Percentiles rank a stretch among this genome's conserved stretches.
These are phyloP conservation scores for Aselliscus stoliczkanus DNA, from an alignment of 2,797 vertebrate genomes.

Conservation along the genomic window DNA sequence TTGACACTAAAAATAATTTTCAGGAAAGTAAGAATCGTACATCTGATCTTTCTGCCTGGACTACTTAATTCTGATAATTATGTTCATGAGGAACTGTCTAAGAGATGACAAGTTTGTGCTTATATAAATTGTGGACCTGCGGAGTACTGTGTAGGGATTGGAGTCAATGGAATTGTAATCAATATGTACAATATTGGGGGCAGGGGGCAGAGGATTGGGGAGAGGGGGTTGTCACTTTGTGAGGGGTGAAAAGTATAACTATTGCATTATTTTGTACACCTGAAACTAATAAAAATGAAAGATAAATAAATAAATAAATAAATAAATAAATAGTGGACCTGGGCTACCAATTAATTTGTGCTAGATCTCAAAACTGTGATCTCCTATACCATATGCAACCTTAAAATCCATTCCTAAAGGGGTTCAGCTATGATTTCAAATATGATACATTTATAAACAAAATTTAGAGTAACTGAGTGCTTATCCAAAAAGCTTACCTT, in stretches of 20 bases:
- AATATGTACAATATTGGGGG: too few species aligned
- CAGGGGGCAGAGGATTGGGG: too few species aligned
- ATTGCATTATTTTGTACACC: too few species aligned
- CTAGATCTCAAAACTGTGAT: constrained; percentile 96
- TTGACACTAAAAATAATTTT: constrained; percentile 82
- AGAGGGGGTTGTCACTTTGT: too few species aligned
- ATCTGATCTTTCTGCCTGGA: constrained; percentile 90
- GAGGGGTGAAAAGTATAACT: too few species aligned
- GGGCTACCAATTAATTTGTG: constrained; percentile 90
- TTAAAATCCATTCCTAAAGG: constrained; percentile 83
- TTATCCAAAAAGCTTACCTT: constrained; percentile 57
- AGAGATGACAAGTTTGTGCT: constrained; percentile 95
- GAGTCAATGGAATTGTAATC: too few species aligned
- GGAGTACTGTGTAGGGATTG: too few species aligned
- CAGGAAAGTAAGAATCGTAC: constrained; percentile 86
- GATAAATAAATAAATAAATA: too few species aligned
- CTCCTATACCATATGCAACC: constrained; percentile 94
- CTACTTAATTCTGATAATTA: constrained; percentile 95
- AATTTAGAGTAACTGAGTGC: constrained; percentile 77
- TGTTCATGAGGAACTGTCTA: constrained; percentile 95
- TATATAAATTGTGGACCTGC: constrained; percentile 94
- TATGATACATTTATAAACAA: constrained; percentile 82
- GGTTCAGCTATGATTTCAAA: constrained; percentile 89
- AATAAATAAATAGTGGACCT: constrained; percentile 93
- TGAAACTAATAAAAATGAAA: too few species aligned